phyloP scores from a whole-genome alignment of 2,797 vertebrate species.

The Diplodus puntazzo region DNA sequence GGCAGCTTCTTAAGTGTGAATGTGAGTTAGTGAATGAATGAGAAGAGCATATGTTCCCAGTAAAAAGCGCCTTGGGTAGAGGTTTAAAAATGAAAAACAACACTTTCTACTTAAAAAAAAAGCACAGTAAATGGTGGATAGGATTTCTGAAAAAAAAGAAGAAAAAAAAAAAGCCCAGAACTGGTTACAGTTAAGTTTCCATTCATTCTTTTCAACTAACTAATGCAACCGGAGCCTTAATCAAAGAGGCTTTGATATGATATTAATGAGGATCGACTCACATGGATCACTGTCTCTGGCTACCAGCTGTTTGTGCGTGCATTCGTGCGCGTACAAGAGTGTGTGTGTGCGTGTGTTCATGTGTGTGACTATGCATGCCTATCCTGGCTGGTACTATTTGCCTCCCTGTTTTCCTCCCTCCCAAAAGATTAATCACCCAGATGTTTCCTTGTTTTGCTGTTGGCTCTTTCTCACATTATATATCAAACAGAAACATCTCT shows the following conservation, averaged over 20 bases:
- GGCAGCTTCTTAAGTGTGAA: slow-evolving; percentile 63
- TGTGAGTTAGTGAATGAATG: slow-evolving; percentile 60
- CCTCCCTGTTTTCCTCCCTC: slow-evolving; percentile 75
- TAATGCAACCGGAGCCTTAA: slow-evolving; percentile 43
- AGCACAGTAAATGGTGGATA: slow-evolving; percentile 27
- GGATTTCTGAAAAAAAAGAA: background rate
- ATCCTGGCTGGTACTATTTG: slow-evolving; percentile 74
- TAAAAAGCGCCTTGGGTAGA: slow-evolving; percentile 36
- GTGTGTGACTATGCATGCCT: slow-evolving; percentile 29
- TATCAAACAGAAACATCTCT: slow-evolving; percentile 85
- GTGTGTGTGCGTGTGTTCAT: slow-evolving; percentile 13
- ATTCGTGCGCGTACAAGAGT: slow-evolving; percentile 17
- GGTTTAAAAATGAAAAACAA: slow-evolving; percentile 48
- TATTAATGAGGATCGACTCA: slow-evolving; percentile 80
- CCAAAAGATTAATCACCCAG: slow-evolving; percentile 89
- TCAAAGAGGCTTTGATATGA: slow-evolving; percentile 68
- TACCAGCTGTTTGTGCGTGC: slow-evolving; percentile 62
- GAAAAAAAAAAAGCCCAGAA: background rate
- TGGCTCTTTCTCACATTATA: slow-evolving; percentile 89
- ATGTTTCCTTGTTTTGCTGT: slow-evolving; percentile 91
- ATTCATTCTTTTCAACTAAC: slow-evolving; percentile 13
- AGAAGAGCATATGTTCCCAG: slow-evolving; percentile 62
- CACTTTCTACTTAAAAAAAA: slow-evolving; percentile 21
- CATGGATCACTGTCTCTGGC: slow-evolving; percentile 67
- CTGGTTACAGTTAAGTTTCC: slow-evolving; percentile 16